Percentiles rank a stretch among this genome's conserved stretches.
Conservation (phyloP, 37 sponge, comb jelly and placozoan species). For the Eunapius fragilis region DNA sequence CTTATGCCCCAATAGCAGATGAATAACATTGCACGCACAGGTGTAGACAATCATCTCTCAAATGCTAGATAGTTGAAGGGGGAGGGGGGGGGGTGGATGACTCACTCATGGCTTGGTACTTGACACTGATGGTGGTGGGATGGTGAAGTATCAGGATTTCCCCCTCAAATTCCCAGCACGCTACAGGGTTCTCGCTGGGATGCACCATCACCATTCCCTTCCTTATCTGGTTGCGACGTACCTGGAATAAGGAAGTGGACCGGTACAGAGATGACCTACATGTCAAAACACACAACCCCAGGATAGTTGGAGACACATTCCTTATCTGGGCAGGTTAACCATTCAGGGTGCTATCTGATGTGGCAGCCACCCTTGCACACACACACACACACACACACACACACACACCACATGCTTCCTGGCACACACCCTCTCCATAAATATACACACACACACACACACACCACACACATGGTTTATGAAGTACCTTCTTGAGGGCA, state of each 20-base stretch:
- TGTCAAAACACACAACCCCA: no score
- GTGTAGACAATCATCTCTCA: no score
- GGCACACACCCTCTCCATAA: background rate
- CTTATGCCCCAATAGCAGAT: no score
- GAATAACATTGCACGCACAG: no score
- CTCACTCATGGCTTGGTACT: conserved; percentile 98
- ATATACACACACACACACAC: background rate
- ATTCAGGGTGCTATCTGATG: no score
- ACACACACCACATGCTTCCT: background rate
- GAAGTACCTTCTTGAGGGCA: conserved; percentile 91
- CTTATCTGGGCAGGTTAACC: no score
- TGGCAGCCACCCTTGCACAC: no score
- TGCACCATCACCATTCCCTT: conserved; percentile 98
- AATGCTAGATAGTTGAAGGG: background rate
- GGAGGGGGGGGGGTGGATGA: background rate
- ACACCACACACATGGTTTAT: background rate
- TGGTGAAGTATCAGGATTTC: conserved; percentile 98
- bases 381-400: conserved; percentile 4
- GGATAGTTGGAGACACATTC: no score
- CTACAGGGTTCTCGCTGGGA: conserved; percentile 62
- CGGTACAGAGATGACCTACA: no score
- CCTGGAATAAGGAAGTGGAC: conserved; percentile 9
- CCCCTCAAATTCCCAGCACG: conserved; percentile 97
- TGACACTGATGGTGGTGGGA: conserved; percentile 94
- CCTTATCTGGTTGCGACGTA: conserved; percentile 78